Conservation (phyloP, 2,888 invertebrate species). For the Ochropacha duplaris region DNA sequence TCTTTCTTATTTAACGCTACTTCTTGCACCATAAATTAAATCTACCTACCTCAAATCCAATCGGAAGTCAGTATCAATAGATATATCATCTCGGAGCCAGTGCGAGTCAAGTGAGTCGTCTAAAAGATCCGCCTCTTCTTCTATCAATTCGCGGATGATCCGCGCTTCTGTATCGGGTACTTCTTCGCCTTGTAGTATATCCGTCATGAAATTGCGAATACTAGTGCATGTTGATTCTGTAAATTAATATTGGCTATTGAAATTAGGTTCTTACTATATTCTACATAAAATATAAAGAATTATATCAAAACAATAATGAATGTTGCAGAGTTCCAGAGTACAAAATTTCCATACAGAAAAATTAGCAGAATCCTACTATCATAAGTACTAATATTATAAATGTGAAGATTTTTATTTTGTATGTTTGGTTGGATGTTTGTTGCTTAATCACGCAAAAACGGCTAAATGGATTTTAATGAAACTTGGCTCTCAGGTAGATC, state of each 20-base stretch:
- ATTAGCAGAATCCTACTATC: background rate
- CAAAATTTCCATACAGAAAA: too few species aligned
- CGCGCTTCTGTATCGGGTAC: constrained; percentile 63
- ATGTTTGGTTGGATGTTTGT: too few species aligned
- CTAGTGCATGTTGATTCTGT: constrained; percentile 76
- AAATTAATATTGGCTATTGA: constrained; percentile 15
- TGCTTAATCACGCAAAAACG: too few species aligned
- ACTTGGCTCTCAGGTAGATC: too few species aligned
- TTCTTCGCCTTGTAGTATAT: constrained; percentile 63
- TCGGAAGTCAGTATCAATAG: constrained; percentile 56
- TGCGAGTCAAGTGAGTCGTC: constrained; percentile 73
- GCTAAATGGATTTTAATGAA: too few species aligned
- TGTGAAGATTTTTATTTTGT: too few species aligned
- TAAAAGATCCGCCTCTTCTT: constrained; percentile 68
- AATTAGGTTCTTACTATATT: background rate
- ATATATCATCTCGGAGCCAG: constrained; percentile 69
- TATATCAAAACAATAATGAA: too few species aligned
- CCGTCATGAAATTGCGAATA: constrained; percentile 73
- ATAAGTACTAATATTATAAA: too few species aligned
- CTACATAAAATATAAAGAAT: too few species aligned
- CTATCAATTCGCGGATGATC: constrained; percentile 67
- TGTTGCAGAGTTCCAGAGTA: too few species aligned
- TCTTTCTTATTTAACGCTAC: background rate
- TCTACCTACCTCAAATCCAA: constrained; percentile 57
- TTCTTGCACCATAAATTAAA: background rate